Evolutionary conservation across 2,113 vertebrate genomes (phyloP).

Genomic region (Sinocyclocheilus anophthalmus): DNA sequence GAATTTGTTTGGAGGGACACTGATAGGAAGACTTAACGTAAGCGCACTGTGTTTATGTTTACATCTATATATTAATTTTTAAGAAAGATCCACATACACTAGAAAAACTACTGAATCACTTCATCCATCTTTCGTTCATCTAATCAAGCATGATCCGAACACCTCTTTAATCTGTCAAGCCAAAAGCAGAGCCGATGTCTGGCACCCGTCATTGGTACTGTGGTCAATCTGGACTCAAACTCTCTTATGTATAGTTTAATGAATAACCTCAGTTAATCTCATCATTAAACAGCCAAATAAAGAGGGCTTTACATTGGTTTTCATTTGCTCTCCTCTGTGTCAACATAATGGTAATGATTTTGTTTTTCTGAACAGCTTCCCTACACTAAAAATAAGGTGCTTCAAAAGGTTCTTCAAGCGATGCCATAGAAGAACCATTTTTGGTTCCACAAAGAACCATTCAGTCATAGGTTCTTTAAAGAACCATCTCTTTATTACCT

Average conservation of each 20-base stretch:
- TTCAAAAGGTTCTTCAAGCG: too few relatives aligned
- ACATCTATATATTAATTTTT: too few relatives aligned
- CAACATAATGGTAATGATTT: not conserved
- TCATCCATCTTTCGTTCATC: conserved; percentile 15
- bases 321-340: conserved; percentile 19
- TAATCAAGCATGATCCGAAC: not conserved
- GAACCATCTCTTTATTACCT: too few relatives aligned
- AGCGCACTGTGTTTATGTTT: too few relatives aligned
- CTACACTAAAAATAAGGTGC: too few relatives aligned
- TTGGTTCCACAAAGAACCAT: too few relatives aligned
- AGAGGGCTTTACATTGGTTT: conserved; percentile 13
- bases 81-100: not conserved
- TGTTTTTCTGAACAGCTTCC: conserved; percentile 20
- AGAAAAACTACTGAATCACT: not conserved
- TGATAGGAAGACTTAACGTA: too few relatives aligned
- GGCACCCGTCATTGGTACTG: conserved; percentile 12
- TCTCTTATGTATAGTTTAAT: conserved; percentile 40
- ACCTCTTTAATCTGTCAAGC: conserved; percentile 35
- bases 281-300: conserved; percentile 2
- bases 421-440: too few relatives aligned
- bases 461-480: too few relatives aligned
- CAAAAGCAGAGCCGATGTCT: conserved; percentile 5
- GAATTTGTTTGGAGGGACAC: too few relatives aligned
- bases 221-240: conserved; percentile 28
- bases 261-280: conserved; percentile 37